Conservation (phyloP, 1,140 invertebrate species). For the Berghia stephanieae region DNA sequence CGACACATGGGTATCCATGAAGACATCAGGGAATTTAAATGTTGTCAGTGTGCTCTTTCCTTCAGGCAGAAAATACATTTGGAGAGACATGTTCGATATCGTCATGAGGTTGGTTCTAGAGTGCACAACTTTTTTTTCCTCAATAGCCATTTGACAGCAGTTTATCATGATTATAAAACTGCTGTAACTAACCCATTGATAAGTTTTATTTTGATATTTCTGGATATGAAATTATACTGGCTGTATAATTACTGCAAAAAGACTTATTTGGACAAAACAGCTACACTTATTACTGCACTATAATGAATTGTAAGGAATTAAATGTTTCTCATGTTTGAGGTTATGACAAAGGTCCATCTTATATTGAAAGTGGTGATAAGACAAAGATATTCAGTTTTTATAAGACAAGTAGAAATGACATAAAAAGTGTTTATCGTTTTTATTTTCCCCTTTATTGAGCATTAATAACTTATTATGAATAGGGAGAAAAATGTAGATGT, state of each 20-base stretch:
- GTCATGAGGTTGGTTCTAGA: conserved; percentile 56
- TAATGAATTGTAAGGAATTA: too few relatives aligned
- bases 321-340: too few relatives aligned
- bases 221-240: background rate
- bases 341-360: too few relatives aligned
- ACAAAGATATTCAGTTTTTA: too few relatives aligned
- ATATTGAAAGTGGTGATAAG: too few relatives aligned
- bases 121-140: background rate
- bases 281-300: too few relatives aligned
- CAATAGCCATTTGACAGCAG: background rate
- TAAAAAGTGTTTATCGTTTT: too few relatives aligned
- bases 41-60: conserved; percentile 48
- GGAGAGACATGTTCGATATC: conserved; percentile 62
- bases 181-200: background rate
- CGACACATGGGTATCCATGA: conserved; percentile 60
- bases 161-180: background rate
- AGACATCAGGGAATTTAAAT: conserved; percentile 54
- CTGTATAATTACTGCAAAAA: background rate
- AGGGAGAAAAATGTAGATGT: too few relatives aligned
- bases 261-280: too few relatives aligned
- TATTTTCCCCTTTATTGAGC: too few relatives aligned
- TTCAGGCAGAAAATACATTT: conserved; percentile 66
- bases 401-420: too few relatives aligned
- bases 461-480: too few relatives aligned
- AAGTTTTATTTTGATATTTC: background rate